A percentile compares a stretch with the other conserved stretches of the same genome.
phyloP scores from a whole-genome alignment of 2,888 invertebrate genomes.

The Lymantria dispar region DNA sequence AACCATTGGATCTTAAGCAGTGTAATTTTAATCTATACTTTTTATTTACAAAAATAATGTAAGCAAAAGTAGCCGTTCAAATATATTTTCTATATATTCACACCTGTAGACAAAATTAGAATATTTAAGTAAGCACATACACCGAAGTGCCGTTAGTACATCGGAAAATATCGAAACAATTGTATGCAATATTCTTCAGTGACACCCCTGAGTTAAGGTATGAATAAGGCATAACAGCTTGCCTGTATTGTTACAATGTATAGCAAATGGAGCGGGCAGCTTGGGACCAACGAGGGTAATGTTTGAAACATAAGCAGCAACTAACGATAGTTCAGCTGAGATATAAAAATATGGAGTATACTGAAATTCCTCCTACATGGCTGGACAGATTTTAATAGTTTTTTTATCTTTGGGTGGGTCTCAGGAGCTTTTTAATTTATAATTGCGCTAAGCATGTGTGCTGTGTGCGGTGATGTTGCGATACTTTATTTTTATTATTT shows the following conservation, averaged over 20 bases:
- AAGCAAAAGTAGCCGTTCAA: no score
- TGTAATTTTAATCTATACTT: no score
- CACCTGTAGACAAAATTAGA: conserved; percentile 3
- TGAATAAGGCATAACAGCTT: conserved; percentile 61
- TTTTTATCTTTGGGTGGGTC: not conserved
- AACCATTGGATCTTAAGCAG: no score
- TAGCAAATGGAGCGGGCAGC: conserved; percentile 34
- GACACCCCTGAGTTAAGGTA: conserved; percentile 40
- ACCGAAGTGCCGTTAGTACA: conserved; percentile 7
- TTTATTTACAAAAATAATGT: no score
- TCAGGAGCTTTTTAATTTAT: no score
- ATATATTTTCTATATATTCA: not conserved
- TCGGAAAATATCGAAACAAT: conserved; percentile 9
- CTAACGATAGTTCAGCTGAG: conserved; percentile 8
- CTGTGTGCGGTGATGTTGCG: no score
- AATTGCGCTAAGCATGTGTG: no score
- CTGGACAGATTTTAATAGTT: not conserved
- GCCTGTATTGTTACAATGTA: conserved; percentile 40
- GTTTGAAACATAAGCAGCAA: conserved; percentile 12
- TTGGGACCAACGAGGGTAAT: conserved; percentile 19
- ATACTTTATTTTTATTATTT: no score
- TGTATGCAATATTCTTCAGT: conserved; percentile 11
- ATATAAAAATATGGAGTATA: not conserved
- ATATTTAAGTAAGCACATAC: conserved; percentile 11
- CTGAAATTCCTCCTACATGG: not conserved